A percentile compares a stretch with the other conserved stretches of the same genome.
phyloP scores from a whole-genome alignment of 1,140 invertebrate species.

The Mizuhopecten yessoensis region DNA sequence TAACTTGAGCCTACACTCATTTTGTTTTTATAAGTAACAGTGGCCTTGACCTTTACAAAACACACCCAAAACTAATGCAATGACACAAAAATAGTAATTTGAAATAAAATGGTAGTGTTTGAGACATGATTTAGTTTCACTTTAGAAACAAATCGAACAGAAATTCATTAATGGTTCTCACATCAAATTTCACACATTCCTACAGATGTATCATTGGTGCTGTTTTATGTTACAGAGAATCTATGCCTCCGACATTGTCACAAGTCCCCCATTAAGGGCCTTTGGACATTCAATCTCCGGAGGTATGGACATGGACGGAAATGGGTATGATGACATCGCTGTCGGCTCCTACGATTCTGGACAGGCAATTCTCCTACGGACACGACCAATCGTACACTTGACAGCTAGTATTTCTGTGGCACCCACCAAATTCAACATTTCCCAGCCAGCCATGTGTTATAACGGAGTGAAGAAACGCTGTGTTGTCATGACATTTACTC shows the following conservation, averaged over 20 bases:
- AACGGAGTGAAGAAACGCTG: conserved; percentile 61
- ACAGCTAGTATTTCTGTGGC: conserved; percentile 55
- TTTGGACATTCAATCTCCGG: conserved; percentile 79
- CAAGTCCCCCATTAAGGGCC: conserved; percentile 52
- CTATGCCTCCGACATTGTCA: conserved; percentile 63
- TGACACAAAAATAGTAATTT: too few species aligned
- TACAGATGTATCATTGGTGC: too few species aligned
- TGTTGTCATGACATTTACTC: conserved; percentile 69
- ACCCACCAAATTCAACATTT: conserved; percentile 68
- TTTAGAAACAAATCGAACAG: too few species aligned
- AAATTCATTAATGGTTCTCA: too few species aligned
- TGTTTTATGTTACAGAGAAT: conserved; percentile 72
- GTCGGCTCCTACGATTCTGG: conserved; percentile 79
- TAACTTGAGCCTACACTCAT: too few species aligned
- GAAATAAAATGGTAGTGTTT: too few species aligned
- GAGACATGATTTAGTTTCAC: too few species aligned
- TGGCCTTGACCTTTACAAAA: too few species aligned
- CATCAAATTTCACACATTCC: too few species aligned
- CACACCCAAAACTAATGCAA: too few species aligned
- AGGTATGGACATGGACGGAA: conserved; percentile 78
- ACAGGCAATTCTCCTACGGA: conserved; percentile 84
- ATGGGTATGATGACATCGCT: conserved; percentile 80
- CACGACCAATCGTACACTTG: conserved; percentile 89
- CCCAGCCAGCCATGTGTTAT: conserved; percentile 49
- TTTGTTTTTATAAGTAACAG: too few species aligned